A percentile compares a stretch with the other conserved stretches of the same genome.
phyloP scores from a whole-genome alignment of 2,888 invertebrate genomes.

The Antitype chi region DNA sequence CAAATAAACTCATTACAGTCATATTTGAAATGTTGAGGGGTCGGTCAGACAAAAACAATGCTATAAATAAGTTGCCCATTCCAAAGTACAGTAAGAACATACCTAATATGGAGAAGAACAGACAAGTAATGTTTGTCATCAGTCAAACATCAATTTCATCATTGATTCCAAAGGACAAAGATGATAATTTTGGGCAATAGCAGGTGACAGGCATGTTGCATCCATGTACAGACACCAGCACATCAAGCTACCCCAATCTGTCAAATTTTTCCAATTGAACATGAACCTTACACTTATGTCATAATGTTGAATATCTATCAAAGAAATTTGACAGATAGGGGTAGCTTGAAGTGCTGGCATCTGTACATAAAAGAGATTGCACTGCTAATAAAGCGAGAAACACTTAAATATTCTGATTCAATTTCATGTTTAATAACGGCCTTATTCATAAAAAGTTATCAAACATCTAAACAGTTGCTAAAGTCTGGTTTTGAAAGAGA shows the following conservation, averaged over 20 bases:
- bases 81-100: neutral
- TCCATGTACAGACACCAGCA: neutral
- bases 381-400: neutral
- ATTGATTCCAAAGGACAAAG: neutral
- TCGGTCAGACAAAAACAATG: neutral
- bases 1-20: neutral
- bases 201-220: neutral
- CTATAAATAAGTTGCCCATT: neutral
- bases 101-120: neutral
- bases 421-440: neutral
- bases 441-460: no score
- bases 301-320: no score
- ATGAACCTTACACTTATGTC: no score
- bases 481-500: no score
- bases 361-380: no score
- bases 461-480: no score
- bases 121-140: neutral
- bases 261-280: no score
- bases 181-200: neutral
- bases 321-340: no score
- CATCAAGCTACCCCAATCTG: no score
- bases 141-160: neutral
- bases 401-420: neutral
- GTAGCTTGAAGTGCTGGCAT: no score
- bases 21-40: neutral